Base-by-base conservation (phyloP, 2,797 vertebrate genomes). In the Spinibarbus caldwelli region DNA sequence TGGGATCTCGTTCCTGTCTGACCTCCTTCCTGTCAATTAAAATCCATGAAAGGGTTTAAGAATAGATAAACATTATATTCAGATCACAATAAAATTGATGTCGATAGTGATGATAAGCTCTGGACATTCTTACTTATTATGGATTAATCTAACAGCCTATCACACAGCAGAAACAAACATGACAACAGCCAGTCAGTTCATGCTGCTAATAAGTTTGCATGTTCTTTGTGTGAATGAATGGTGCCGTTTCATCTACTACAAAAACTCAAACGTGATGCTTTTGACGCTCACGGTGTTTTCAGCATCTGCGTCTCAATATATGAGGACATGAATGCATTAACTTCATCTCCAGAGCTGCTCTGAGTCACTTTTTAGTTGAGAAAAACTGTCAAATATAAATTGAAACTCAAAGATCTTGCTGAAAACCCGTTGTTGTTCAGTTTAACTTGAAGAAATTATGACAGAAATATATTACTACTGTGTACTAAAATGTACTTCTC, bases 1-100 rank as follows among this genome's bases (percentile, higher is more conserved):
- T 95, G 80, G 94, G 92, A 87, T 97, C 96, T 94, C 95, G 93
- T 85, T 97, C 96, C 94, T 94, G 95, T 93, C 91, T 95, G 93
- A 91, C 94, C 89, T 97, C 97, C 91, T 95, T 97, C 94, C 97
- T 90, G 62, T 66, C 15, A 82, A 82, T 77, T 31, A 41, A 36
- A 77, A 81, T 47, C 68, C 66, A 80, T 29, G 6, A 68, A 72
- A 5, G 70, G 9, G 36, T 75, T 11, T 15, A 47, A 67, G 19
- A 31, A 52, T 26, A 52, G 17, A 34, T 66, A 34, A 66, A 9
- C 5, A 31, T 19, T 66, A 34, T 66, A 34, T 19, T 9, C 1
- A 57, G 21, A 57, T 57, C 54, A 57, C 23, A 57, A n/a, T 10
- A n/a, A 57, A n/a, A 57, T n/a, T 1, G n/a, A 10, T 54, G 3